Percentiles rank a stretch among this genome's conserved stretches.
Conservation (phyloP, 2,797 vertebrate species). For the Vipera ursinii region DNA sequence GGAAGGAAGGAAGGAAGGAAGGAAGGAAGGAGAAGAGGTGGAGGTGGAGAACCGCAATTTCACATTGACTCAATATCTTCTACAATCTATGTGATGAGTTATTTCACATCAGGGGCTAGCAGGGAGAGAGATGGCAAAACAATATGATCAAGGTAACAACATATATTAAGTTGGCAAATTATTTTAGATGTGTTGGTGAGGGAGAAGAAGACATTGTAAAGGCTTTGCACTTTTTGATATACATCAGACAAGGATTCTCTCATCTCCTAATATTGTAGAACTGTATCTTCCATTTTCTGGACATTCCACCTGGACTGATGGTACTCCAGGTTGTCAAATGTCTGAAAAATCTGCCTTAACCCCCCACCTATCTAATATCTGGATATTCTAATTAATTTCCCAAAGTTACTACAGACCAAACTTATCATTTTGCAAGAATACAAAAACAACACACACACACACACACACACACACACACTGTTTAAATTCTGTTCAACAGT, state of each 20-base stretch:
- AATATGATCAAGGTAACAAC: background rate
- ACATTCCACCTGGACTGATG: background rate
- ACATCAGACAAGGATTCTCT: background rate
- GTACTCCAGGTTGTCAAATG: background rate
- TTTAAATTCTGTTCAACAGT: background rate
- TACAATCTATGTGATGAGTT: background rate
- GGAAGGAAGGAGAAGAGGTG: background rate
- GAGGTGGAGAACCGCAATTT: background rate
- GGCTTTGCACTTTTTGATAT: background rate
- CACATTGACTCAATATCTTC: background rate
- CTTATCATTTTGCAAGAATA: background rate
- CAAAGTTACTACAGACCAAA: background rate
- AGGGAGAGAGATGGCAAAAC: background rate
- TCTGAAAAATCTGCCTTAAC: background rate
- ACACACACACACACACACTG: too few relatives aligned
- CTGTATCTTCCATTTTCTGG: background rate
- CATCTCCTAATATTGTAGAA: background rate
- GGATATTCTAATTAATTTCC: background rate
- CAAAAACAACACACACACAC: too few relatives aligned
- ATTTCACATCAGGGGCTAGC: background rate
- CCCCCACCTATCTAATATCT: background rate
- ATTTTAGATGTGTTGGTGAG: background rate
- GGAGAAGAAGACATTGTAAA: background rate
- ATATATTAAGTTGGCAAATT: background rate
- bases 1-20: too few relatives aligned